A percentile compares a stretch with the other conserved stretches of the same genome.
These are phyloP conservation scores for Pteronura brasiliensis DNA, from an alignment of 2,113 vertebrate genomes.

Conservation along the genomic window DNA sequence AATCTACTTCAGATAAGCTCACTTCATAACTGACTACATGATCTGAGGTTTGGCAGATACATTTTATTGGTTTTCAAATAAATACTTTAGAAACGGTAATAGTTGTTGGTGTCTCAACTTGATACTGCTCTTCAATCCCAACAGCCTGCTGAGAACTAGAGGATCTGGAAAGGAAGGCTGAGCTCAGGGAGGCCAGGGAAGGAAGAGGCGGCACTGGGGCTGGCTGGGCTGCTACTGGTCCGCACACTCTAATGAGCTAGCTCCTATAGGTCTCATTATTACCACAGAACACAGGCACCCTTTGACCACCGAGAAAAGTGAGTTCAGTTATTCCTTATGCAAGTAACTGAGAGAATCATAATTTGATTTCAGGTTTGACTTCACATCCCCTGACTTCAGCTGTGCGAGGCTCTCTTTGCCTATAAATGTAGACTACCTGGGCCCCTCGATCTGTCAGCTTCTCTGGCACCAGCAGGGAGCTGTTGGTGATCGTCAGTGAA, in stretches of 20 bases:
- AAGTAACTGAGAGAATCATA: constrained; percentile 17
- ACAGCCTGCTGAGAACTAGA: not conserved
- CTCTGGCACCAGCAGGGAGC: not conserved
- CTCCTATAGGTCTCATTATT: not conserved
- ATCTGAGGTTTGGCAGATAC: not conserved
- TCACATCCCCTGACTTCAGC: not conserved
- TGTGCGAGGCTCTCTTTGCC: not conserved
- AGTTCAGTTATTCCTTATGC: not conserved
- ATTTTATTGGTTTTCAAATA: not conserved
- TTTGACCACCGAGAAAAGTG: not conserved
- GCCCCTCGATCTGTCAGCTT: not conserved
- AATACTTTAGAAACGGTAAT: not conserved
- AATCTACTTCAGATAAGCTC: constrained; percentile 28
- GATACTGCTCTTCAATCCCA: not conserved
- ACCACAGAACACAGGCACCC: not conserved
- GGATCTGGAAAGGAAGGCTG: not conserved
- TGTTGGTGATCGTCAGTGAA: not conserved
- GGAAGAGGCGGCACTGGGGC: not conserved
- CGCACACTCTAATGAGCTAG: not conserved
- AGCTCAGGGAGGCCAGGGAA: not conserved
- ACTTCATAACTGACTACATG: not conserved
- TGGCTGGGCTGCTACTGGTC: not conserved
- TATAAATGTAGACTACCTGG: not conserved
- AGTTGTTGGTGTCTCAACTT: not conserved
- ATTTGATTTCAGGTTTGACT: not conserved